Evolutionary conservation across 2,797 vertebrate species (phyloP).

Genomic region (Xerus rutilus): DNA sequence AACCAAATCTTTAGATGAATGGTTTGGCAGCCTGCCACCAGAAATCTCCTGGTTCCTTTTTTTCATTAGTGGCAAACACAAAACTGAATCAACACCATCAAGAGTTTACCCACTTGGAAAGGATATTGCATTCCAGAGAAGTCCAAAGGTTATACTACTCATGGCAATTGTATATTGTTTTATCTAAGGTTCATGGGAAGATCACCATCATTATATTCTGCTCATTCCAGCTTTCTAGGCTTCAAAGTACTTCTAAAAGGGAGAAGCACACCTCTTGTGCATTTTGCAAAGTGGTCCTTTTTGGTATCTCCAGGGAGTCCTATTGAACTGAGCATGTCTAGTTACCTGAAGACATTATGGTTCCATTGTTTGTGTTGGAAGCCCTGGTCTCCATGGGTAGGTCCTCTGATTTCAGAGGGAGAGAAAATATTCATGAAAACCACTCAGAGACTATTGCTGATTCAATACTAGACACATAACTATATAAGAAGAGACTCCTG

Average conservation of each 20-base stretch:
- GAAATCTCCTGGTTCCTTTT: conserved; percentile 69
- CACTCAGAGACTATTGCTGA: not conserved
- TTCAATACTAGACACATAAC: not conserved
- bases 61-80: conserved; percentile 63
- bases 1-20: conserved; percentile 61
- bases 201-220: conserved; percentile 35
- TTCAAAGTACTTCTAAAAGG: not conserved
- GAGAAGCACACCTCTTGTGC: not conserved
- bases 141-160: conserved; percentile 52
- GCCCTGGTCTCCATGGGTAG: not conserved
- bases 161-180: conserved; percentile 54
- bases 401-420: conserved; percentile 25
- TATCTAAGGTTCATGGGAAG: conserved; percentile 30
- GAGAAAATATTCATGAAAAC: conserved; percentile 47
- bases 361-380: not conserved
- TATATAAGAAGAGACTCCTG: not conserved
- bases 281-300: not conserved
- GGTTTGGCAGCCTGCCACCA: conserved; percentile 57
- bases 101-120: conserved; percentile 70
- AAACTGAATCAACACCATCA: conserved; percentile 63
- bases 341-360: not conserved
- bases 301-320: not conserved
- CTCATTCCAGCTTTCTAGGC: not conserved
- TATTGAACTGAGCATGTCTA: not conserved
- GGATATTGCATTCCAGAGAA: conserved; percentile 36